Evolutionary conservation across 64 coral and sea anemone genomes (phyloP).

Genomic region (Catalaphyllia jardinei): DNA sequence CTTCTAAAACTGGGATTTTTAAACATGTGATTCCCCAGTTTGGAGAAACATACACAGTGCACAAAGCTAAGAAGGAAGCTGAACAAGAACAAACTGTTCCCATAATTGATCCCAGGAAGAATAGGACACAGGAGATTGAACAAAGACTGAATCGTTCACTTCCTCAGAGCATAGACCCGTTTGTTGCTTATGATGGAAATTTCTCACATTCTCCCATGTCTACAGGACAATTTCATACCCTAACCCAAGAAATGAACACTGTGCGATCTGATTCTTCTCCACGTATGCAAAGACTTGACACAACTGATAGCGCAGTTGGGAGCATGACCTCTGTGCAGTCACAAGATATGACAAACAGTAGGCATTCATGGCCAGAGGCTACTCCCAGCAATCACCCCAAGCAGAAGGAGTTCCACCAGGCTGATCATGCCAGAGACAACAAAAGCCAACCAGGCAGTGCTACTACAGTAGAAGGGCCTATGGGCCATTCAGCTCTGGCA

Average conservation of each 20-base stretch:
- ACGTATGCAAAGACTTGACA: conserved; percentile 22
- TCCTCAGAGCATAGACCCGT: not conserved
- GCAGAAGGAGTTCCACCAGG: not conserved
- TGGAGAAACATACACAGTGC: conserved; percentile 66
- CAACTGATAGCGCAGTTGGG: conserved; percentile 57
- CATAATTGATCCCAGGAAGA: conserved; percentile 27
- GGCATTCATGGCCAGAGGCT: conserved; percentile 66
- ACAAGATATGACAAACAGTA: conserved; percentile 10
- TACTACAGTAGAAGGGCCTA: too few species aligned
- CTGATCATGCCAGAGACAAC: not conserved
- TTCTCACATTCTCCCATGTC: not conserved
- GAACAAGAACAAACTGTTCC: not conserved
- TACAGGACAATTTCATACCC: not conserved
- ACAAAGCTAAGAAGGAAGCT: conserved; percentile 16
- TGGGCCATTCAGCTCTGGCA: not conserved
- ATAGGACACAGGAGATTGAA: conserved; percentile 48
- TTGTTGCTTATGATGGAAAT: not conserved
- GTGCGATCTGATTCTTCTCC: not conserved
- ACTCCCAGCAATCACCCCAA: not conserved
- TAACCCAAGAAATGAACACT: not conserved
- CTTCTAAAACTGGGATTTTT: conserved; percentile 20
- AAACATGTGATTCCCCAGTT: conserved; percentile 43
- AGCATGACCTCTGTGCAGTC: not conserved
- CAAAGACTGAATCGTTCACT: conserved; percentile 15
- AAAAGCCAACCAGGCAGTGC: not conserved